Percentiles rank a stretch among this genome's conserved stretches.
These are phyloP conservation scores for Ptychodera flava DNA, from an alignment of 35 echinoderm and acorn worm genomes.

Conservation along the genomic window DNA sequence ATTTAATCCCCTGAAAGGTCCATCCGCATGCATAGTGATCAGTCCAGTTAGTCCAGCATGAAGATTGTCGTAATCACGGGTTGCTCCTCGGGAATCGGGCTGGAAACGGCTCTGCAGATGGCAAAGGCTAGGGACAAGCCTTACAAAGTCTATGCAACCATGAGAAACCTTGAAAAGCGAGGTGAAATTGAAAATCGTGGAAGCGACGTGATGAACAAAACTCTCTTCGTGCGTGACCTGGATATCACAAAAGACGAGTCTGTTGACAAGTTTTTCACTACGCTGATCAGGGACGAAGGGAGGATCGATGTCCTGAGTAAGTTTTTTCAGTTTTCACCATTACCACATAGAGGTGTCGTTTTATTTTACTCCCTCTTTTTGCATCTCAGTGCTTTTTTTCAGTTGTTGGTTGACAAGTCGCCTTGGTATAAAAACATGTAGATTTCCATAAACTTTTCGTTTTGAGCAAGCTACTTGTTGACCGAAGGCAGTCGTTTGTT, in stretches of 20 bases:
- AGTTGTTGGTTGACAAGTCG: no score
- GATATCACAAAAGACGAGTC: constrained; percentile 39
- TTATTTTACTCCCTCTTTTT: no score
- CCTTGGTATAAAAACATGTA: no score
- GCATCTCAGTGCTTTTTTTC: no score
- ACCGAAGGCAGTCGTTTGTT: no score
- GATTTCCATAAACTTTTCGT: no score
- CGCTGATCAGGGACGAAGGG: not conserved
- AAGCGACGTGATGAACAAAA: constrained; percentile 28
- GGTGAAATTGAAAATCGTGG: constrained; percentile 16
- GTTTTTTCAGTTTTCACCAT: no score
- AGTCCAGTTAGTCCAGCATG: no score
- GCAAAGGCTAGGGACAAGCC: not conserved
- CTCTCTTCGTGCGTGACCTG: constrained; percentile 24
- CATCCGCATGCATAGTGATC: no score
- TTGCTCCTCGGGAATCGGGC: constrained; percentile 23
- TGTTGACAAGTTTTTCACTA: constrained; percentile 4
- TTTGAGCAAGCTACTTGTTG: no score
- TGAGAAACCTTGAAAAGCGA: constrained; percentile 32
- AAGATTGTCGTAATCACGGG: constrained; percentile 17
- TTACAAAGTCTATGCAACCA: constrained; percentile 40
- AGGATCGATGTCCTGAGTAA: constrained; percentile 25
- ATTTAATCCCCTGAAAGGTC: no score
- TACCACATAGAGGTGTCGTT: no score
- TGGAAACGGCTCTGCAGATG: constrained; percentile 2